Evolutionary conservation across 2,888 invertebrate genomes (phyloP).

Genomic region (Ceriagrion tenellum): DNA sequence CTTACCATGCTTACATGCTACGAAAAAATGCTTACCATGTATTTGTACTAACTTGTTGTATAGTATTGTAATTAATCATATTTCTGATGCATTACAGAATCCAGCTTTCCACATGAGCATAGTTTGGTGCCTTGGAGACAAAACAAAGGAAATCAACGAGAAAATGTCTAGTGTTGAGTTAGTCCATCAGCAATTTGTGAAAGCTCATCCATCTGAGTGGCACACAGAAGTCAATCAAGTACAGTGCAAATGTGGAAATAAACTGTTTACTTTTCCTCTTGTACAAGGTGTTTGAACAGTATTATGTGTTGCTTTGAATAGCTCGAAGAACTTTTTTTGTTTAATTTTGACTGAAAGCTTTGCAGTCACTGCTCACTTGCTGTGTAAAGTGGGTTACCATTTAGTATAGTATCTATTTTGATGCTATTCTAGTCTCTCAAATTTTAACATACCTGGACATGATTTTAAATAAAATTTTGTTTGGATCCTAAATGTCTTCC

Average conservation of each 20-base stretch:
- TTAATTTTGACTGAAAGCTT: not conserved
- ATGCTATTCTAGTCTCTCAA: not conserved
- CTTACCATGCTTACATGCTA: too few species aligned
- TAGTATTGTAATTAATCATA: not conserved
- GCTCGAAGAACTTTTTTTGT: not conserved
- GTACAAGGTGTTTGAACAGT: not conserved
- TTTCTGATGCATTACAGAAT: constrained; percentile 81
- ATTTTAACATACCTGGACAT: not conserved
- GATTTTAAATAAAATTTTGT: too few species aligned
- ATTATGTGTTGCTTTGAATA: not conserved
- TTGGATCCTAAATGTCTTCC: too few species aligned
- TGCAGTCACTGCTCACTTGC: not conserved
- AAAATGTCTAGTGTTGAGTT: constrained; percentile 75
- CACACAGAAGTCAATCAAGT: constrained; percentile 81
- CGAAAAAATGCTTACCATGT: too few species aligned
- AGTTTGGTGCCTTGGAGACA: constrained; percentile 88
- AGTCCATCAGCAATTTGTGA: constrained; percentile 76
- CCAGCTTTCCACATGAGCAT: constrained; percentile 92
- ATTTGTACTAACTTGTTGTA: too few species aligned
- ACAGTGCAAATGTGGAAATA: constrained; percentile 88
- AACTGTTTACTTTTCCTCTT: constrained; percentile 81
- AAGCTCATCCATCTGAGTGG: constrained; percentile 77
- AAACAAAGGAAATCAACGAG: constrained; percentile 75
- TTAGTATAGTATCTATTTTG: not conserved
- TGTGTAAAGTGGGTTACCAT: not conserved